Evolutionary conservation across 1,140 invertebrate genomes (phyloP).

Genomic region (Diachasmimorpha longicaudata): DNA sequence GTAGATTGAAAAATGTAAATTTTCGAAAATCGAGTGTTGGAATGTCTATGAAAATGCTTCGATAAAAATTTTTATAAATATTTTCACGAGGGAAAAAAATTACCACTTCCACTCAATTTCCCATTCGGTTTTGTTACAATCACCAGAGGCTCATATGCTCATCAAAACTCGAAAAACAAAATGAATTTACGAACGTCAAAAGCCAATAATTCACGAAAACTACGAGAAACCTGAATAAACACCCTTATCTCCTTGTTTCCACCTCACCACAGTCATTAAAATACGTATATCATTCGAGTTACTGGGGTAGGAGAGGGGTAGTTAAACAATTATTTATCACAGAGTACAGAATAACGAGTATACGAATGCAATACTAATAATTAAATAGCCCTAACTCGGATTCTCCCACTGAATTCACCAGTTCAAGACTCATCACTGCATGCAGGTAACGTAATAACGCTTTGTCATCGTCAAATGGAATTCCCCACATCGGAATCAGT

Average conservation of each 20-base stretch:
- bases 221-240: conserved; percentile 9
- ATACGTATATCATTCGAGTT: conserved; percentile 36
- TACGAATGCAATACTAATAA: not conserved
- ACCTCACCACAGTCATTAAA: conserved; percentile 47
- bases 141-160: not conserved
- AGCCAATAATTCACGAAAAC: not conserved
- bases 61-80: too few species aligned
- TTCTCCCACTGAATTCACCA: too few species aligned
- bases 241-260: conserved; percentile 27
- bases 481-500: not conserved
- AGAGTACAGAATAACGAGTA: conserved; percentile 3
- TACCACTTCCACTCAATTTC: too few species aligned
- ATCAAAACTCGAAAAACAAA: not conserved
- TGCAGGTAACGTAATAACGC: not conserved
- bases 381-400: not conserved
- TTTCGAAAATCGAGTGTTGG: too few species aligned
- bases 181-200: not conserved
- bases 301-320: not conserved
- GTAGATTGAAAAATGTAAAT: too few species aligned
- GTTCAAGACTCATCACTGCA: not conserved
- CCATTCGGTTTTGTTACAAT: too few species aligned
- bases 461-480: not conserved
- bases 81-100: too few species aligned
- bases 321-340: conserved; percentile 20
- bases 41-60: too few species aligned